Base-by-base conservation (phyloP, 2,797 vertebrate species). In the Halcyon leucocephala region DNA sequence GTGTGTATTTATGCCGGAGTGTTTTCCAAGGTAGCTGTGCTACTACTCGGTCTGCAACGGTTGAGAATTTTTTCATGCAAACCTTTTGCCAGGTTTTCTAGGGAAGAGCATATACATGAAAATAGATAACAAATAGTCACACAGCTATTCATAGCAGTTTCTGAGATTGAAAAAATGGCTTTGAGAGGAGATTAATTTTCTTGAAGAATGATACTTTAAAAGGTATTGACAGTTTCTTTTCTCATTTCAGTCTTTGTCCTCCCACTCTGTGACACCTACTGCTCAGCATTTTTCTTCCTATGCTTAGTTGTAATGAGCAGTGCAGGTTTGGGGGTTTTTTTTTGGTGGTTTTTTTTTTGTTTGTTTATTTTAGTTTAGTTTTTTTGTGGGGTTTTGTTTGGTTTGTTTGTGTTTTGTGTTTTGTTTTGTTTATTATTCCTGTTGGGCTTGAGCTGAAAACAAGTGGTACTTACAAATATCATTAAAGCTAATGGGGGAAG, bases 251-350 rank as follows among this genome's bases (percentile, higher is more conserved):
- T 61, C 79, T 72, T 71, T 69, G 74, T 86, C 70, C 29, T 95
- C 71, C 64, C 35, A 18, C 83, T 86, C 58, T 33, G 25, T 69
- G 70, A 58, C 83, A 93, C 70, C 71, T 91, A 65, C 76, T 91
- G 86, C 82, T 94, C 76, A 93, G 77, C 72, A 62, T 58, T 93
- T 95, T 91, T 84, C 42, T 33, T 73, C 44, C n/a, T 76, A 57
- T 86, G 48, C 44, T 77, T 46, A 20, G 33, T 18, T 24, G 55
- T 61, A 20, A 54, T 48, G 58, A 92, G 48, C 39, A 60, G 24
- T 9, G 51, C 10, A 31, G 35, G n/a, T 15, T 66, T 49, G 25
- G 24, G 3, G 13, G 9, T 7, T 51, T 51, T 4, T 48, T 25
- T 28, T 51, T 8, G 46, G 13, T 48, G n/a, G 42, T 3, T 8